Base-by-base conservation (phyloP, 2,797 vertebrate species). In the Graptemys geographica region DNA sequence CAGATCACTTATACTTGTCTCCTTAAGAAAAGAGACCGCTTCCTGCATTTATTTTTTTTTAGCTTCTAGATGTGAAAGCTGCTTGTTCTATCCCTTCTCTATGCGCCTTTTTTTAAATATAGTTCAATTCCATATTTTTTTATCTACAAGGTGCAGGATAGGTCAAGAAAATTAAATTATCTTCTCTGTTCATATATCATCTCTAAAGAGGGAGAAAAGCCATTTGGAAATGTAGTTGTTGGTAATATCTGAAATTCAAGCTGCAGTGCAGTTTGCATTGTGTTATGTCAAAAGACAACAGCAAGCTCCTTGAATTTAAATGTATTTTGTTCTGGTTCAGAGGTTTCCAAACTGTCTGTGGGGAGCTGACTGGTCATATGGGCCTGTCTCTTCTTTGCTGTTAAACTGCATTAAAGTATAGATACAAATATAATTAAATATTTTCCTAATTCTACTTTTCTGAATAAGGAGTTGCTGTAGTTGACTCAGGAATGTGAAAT, bases 311-410 rank as follows among this genome's bases (percentile, higher is more conserved):
- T 23, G 59, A 10, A 69, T 69, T n/a, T 69, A 25, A 4, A 21
- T 88, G 28, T 91, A 33, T 44, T 92, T 90, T 92, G 86, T 78
- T 92, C 27, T 81, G 82, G n/a, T 87, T 84, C 10, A 25, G 2
- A 12, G 3, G 81, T 82, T 93, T 23, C 11, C 92, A 87, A 84
- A 79, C 21, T 11, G 31, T 69, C 2, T 69, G 18, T 89, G 79
- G 11, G 56, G 16, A 92, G 69, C 41, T 83, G 44, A 57, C 37
- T 52, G 82, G 9, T 83, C 10, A 65, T 65, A 51, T 69, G 31
- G 49, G 47, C 33, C 49, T 69, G 33, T n/a, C 31, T 52, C 23
- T 27, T 56, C n/a, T 56, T 47, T 56, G 19, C 33, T 37, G 11
- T 56, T 44, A 81, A 41, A 56, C 9, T 16, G 13, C 8, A 25